Conservation (phyloP, 2,888 invertebrate genomes). For the Ectobius pallidus region DNA sequence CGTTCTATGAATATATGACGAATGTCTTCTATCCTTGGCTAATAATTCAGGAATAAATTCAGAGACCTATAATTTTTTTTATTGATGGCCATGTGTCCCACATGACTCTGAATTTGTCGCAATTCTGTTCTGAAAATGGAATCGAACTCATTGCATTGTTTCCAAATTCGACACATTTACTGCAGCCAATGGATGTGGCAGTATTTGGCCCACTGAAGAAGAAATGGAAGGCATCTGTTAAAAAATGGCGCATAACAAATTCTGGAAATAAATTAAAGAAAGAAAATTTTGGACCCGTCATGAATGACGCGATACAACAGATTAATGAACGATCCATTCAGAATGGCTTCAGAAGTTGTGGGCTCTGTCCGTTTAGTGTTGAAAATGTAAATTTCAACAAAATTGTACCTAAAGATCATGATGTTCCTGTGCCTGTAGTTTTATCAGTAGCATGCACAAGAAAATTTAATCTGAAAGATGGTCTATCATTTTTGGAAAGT, state of each 20-base stretch:
- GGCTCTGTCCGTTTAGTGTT: not conserved
- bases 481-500: not conserved
- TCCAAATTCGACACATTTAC: not conserved
- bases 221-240: not conserved
- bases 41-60: not conserved
- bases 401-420: not conserved
- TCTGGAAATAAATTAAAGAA: not conserved
- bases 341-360: not conserved
- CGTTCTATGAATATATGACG: not conserved
- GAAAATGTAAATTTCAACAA: not conserved
- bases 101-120: not conserved
- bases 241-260: no score
- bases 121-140: not conserved
- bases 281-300: not conserved
- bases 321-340: not conserved
- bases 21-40: slow-evolving; percentile 2
- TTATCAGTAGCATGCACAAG: not conserved
- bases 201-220: not conserved
- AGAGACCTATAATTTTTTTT: not conserved
- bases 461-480: not conserved
- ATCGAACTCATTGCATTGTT: not conserved
- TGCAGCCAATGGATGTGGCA: not conserved
- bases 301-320: no score
- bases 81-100: not conserved
- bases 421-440: no score